Conservation (phyloP, 2,797 vertebrate species). For the Amblyraja radiata region DNA sequence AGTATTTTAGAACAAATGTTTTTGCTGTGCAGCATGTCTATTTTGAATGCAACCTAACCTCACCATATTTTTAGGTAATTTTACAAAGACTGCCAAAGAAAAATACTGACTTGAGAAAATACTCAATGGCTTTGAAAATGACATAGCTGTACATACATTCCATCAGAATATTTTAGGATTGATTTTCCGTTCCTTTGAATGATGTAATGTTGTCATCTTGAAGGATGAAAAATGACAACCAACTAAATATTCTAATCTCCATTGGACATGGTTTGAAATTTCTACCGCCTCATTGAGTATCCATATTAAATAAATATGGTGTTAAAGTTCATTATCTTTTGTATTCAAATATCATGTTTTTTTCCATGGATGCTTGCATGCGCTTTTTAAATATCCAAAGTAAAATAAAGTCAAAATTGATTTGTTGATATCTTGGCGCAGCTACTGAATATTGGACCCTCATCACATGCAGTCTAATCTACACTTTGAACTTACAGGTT, state of each 20-base stretch:
- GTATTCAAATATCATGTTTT: not conserved
- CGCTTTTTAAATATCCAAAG: not conserved
- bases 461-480: not conserved
- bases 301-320: not conserved
- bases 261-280: not conserved
- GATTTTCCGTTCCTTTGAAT: not conserved
- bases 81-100: not conserved
- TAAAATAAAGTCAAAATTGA: not conserved
- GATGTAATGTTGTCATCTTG: not conserved
- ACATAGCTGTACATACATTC: not conserved
- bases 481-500: not conserved
- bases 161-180: not conserved
- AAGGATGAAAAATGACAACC: not conserved
- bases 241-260: not conserved
- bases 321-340: conserved; percentile 4
- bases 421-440: not conserved
- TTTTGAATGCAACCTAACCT: not conserved
- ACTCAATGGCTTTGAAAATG: not conserved
- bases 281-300: not conserved
- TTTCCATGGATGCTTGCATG: not conserved
- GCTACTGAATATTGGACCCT: not conserved
- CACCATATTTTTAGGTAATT: not conserved
- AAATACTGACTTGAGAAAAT: not conserved
- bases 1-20: not conserved
- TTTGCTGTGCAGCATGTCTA: not conserved